These are phyloP conservation scores for Spatulosminthurus flaviceps DNA, from an alignment of 2,888 invertebrate species.

Conservation along the genomic window DNA sequence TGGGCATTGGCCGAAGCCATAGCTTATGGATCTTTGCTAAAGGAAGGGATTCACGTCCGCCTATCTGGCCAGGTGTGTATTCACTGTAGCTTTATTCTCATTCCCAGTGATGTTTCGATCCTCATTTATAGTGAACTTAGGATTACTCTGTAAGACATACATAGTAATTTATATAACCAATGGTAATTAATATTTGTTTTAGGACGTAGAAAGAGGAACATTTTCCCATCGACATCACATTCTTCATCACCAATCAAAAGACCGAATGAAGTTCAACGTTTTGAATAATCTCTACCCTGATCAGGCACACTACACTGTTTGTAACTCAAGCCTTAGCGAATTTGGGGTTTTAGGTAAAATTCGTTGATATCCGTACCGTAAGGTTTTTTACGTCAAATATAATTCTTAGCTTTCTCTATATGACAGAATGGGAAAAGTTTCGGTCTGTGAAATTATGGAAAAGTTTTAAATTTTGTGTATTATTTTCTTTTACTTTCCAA, in stretches of 20 bases:
- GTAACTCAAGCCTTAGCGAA: slow-evolving; percentile 98
- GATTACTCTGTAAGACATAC: no score
- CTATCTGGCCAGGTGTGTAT: slow-evolving; percentile 78
- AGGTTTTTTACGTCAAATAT: no score
- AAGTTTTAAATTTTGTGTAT: no score
- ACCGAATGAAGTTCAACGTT: slow-evolving; percentile 82
- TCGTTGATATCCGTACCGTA: no score
- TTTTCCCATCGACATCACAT: slow-evolving; percentile 94
- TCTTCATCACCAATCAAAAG: slow-evolving; percentile 95
- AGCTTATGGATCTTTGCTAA: slow-evolving; percentile 96
- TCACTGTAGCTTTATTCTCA: no score
- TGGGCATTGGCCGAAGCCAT: slow-evolving; percentile 99
- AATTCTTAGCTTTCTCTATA: no score
- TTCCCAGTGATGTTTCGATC: no score
- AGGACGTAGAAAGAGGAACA: slow-evolving; percentile 97
- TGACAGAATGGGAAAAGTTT: no score
- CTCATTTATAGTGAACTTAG: no score
- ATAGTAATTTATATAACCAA: no score
- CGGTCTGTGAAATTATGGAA: no score
- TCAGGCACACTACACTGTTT: slow-evolving; percentile 98
- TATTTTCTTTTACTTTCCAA: no score
- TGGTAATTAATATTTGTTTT: not conserved
- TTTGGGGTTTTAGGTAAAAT: slow-evolving; percentile 82
- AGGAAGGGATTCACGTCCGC: slow-evolving; percentile 96
- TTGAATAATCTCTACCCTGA: slow-evolving; percentile 94